Percentiles rank a stretch among this genome's conserved stretches.
These are phyloP conservation scores for Molanna angustata DNA, from an alignment of 2,888 invertebrate genomes.

Conservation along the genomic window DNA sequence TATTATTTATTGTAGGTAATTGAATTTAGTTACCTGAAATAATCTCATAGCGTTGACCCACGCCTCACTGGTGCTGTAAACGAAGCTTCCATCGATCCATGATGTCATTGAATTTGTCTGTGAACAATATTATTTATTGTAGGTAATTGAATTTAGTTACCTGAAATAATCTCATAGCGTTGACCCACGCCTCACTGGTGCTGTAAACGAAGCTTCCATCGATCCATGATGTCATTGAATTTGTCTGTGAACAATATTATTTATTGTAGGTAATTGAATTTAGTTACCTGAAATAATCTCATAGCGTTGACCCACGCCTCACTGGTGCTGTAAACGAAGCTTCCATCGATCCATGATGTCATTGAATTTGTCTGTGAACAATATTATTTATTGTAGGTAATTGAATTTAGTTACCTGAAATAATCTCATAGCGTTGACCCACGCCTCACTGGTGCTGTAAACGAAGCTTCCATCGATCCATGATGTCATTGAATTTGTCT, in stretches of 20 bases:
- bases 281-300: conserved; percentile 77
- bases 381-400: too few species aligned
- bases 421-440: conserved; percentile 93
- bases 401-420: conserved; percentile 70
- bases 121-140: too few species aligned
- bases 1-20: too few species aligned
- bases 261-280: too few species aligned
- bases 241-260: too few species aligned
- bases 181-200: conserved; percentile 96
- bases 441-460: conserved; percentile 96
- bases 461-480: conserved; percentile 99
- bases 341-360: conserved; percentile 98
- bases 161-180: conserved; percentile 88
- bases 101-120: conserved; percentile 96
- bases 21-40: conserved; percentile 67
- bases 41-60: conserved; percentile 96
- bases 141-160: too few species aligned
- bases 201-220: conserved; percentile 99
- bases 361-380: conserved; percentile 97
- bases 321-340: conserved; percentile 96
- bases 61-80: conserved; percentile 96
- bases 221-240: conserved; percentile 97
- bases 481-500: conserved; percentile 95
- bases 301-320: conserved; percentile 97
- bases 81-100: conserved; percentile 98